A percentile compares a stretch with the other conserved stretches of the same genome.
These are phyloP conservation scores for Cochlearius cochlearius DNA, from an alignment of 2,113 vertebrate genomes.

Conservation along the genomic window DNA sequence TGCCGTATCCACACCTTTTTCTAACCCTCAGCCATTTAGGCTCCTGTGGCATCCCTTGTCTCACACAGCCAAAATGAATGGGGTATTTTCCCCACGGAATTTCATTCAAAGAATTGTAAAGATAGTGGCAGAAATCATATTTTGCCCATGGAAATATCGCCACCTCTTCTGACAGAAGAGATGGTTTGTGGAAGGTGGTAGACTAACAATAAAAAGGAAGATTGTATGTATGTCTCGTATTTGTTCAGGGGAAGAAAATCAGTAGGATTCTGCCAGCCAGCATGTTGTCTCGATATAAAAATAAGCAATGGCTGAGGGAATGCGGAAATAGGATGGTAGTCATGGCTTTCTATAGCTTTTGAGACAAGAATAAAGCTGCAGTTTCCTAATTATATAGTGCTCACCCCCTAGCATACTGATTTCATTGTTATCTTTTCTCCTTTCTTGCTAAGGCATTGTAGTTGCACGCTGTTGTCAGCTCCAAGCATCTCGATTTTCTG, in stretches of 20 bases:
- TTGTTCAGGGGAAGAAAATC: background rate
- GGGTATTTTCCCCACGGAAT: background rate
- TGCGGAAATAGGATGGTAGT: background rate
- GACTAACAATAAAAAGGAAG: background rate
- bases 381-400: background rate
- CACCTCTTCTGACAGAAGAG: background rate
- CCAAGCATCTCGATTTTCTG: background rate
- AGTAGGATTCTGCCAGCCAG: background rate
- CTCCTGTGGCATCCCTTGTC: background rate
- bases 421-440: background rate
- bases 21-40: background rate
- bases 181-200: background rate
- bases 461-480: background rate
- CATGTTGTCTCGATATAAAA: background rate
- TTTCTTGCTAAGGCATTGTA: background rate
- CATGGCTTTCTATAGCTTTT: background rate
- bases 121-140: background rate
- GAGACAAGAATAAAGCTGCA: slow-evolving; percentile 17
- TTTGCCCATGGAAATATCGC: background rate
- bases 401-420: background rate
- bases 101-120: background rate
- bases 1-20: background rate
- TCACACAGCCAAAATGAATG: background rate
- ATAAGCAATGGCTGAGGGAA: background rate
- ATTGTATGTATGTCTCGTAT: background rate